Conservation (phyloP, 2,888 invertebrate species). For the Nemotelus nigrinus region DNA sequence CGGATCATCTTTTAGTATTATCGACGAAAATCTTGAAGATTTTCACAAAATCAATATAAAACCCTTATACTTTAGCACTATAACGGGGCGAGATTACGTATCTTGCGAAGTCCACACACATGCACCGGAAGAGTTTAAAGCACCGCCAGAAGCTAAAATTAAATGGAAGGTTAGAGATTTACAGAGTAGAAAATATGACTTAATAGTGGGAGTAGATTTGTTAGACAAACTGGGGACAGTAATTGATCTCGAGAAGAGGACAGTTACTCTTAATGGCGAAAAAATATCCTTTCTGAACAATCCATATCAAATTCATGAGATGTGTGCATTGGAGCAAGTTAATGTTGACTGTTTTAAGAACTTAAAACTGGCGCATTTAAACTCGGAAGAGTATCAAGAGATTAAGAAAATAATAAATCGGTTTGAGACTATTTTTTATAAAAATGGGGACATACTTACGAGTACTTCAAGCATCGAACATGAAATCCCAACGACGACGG, state of each 20-base stretch:
- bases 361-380: no score
- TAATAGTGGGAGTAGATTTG: not conserved
- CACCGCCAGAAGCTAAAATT: not conserved
- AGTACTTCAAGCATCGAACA: no score
- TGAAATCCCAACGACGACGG: no score
- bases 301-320: not conserved
- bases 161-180: not conserved
- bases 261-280: not conserved
- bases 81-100: not conserved
- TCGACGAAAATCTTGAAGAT: not conserved
- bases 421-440: no score
- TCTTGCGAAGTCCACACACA: not conserved
- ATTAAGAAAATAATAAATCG: no score
- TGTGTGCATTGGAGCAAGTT: no score
- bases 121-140: no score
- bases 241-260: no score
- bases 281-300: not conserved
- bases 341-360: no score
- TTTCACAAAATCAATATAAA: not conserved
- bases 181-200: not conserved
- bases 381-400: no score
- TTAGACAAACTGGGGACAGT: no score
- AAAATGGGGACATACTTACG: no score
- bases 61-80: constrained; percentile 2
- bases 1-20: not conserved